Evolutionary conservation across 2,113 vertebrate species (phyloP), one percentile per base, ranked within the genome.

Genomic region (Sylvia atricapilla): DNA sequence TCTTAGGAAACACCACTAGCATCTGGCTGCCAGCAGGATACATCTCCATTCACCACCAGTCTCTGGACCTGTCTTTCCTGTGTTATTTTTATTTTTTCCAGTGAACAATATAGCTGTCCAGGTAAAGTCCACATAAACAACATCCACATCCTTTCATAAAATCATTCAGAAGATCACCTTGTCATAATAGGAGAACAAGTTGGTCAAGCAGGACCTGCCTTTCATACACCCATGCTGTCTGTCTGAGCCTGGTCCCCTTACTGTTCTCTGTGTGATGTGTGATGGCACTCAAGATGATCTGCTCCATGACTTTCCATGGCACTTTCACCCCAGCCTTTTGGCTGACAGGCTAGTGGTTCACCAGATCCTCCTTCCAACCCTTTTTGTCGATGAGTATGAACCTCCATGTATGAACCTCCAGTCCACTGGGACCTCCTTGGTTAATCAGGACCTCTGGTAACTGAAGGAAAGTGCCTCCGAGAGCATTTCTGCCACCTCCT

Each of bases 221-320:
- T 69, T 69, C 18, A 52, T 15, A 7, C 8, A 77, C 6, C 9
- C 22, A 23, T 28, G 17, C 11, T 52, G 31, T 6, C 27, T 77
- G 22, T 6, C 27, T 77, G 22, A 41, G 22, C 18, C 52, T 77
- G 18, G 6, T 28, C 5, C 25, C 33, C 15, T 52, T 0, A 0
- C 5, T 77, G 63, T 44, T 18, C 27, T 77, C 27, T 18, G 15
- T 44, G 17, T 52, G 33, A 52, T 33, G 4, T 60, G 39, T 35
- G 31, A 35, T n/a, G 18, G 16, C 30, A 46, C 6, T 74, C 22
- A 59, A 15, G 63, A 33, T 43, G 4, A 62, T 56, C 18, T 62
- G 9, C 41, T 56, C 25, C 41, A 49, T 16, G 23, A 43, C 41
- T 23, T 69, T 76, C 12, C 7, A 15, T 2, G 3, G 25, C 25